phyloP scores from a whole-genome alignment of 2,113 vertebrate genomes.

The Felis catus region DNA sequence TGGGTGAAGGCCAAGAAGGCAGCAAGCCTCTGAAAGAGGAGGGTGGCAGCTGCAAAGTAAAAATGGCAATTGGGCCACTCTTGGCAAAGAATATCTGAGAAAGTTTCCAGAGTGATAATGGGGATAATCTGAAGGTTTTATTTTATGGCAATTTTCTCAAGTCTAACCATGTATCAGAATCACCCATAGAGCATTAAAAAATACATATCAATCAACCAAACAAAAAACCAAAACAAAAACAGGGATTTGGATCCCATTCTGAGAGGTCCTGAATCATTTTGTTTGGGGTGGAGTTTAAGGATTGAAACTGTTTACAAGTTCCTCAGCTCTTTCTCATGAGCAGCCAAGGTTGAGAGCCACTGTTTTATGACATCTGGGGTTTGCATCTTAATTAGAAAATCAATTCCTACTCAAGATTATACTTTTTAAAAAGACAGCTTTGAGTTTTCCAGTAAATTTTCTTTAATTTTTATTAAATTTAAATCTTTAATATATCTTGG shows the following conservation, averaged over 20 bases:
- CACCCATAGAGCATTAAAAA: neutral
- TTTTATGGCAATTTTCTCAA: constrained; percentile 43
- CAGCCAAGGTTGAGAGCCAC: neutral
- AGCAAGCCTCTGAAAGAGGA: neutral
- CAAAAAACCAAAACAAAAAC: neutral
- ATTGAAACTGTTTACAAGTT: constrained; percentile 22
- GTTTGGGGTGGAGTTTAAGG: neutral
- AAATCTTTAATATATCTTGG: constrained; percentile 45
- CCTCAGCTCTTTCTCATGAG: neutral
- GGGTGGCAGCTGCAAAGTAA: neutral
- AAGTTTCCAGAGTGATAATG: neutral
- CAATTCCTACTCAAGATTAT: neutral
- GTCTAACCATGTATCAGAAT: neutral
- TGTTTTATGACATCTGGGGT: neutral
- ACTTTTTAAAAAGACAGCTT: constrained; percentile 12
- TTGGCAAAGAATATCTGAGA: neutral
- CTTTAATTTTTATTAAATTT: constrained; percentile 45
- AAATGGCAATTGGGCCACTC: neutral
- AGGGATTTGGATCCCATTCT: neutral
- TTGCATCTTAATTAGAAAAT: constrained; percentile 38
- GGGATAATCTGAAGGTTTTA: neutral
- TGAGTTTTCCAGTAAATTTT: neutral
- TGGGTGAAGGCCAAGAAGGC: constrained; percentile 21
- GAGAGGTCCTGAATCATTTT: constrained; percentile 38
- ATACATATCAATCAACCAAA: neutral